Percentiles rank a stretch among this genome's conserved stretches.
phyloP scores from a whole-genome alignment of 2,113 vertebrate genomes.

The Nothobranchius kuhntae region DNA sequence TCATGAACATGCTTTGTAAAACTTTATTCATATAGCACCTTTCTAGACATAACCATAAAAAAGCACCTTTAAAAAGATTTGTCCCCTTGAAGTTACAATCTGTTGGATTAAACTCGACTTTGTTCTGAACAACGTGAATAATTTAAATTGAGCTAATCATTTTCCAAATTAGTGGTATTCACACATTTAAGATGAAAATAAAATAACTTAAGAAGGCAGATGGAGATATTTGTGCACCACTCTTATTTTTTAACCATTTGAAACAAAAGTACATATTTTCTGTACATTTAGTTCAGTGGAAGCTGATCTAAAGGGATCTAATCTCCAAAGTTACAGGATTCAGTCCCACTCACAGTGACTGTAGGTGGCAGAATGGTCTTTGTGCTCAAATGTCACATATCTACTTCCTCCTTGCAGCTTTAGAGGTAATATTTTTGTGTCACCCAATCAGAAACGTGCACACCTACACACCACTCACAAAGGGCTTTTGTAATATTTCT shows the following conservation, averaged over 20 bases:
- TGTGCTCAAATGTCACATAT: slow-evolving; percentile 53
- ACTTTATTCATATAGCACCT: too few species aligned
- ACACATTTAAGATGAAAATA: background rate
- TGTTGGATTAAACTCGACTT: too few species aligned
- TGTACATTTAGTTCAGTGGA: slow-evolving; percentile 14
- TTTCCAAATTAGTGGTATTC: background rate
- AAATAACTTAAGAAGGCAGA: too few species aligned
- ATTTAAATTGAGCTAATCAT: background rate
- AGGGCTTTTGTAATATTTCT: slow-evolving; percentile 22
- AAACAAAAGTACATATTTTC: slow-evolving; percentile 2
- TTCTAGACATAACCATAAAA: too few species aligned
- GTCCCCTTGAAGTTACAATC: too few species aligned
- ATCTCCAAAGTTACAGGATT: slow-evolving; percentile 38
- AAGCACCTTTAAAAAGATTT: too few species aligned
- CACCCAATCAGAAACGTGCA: slow-evolving; percentile 20
- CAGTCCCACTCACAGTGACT: slow-evolving; percentile 27
- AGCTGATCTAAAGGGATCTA: slow-evolving; percentile 28
- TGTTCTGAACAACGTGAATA: too few species aligned
- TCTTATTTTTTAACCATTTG: slow-evolving; percentile 11
- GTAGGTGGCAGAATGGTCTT: slow-evolving; percentile 46
- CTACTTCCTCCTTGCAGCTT: slow-evolving; percentile 30
- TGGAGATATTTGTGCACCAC: background rate
- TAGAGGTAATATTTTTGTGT: slow-evolving; percentile 46
- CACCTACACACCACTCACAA: slow-evolving; percentile 35
- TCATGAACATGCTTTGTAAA: too few species aligned